phyloP scores from a whole-genome alignment of 2,888 invertebrate genomes.

The Stenodera caucasica region DNA sequence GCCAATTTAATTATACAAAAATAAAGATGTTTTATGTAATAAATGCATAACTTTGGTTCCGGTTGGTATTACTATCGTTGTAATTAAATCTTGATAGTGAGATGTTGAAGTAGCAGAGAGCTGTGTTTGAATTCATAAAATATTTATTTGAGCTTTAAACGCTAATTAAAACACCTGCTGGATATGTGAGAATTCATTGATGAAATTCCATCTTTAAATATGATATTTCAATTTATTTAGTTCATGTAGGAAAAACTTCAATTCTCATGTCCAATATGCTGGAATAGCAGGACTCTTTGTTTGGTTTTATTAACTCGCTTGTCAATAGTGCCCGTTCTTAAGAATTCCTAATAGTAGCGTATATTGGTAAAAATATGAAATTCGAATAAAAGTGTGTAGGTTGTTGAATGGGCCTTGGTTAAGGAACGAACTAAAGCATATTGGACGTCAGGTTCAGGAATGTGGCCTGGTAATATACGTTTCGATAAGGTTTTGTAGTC shows the following conservation, averaged over 20 bases:
- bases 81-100: neutral
- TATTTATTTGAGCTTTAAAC: neutral
- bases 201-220: neutral
- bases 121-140: neutral
- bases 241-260: neutral
- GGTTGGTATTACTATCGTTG: neutral
- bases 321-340: conserved; percentile 10
- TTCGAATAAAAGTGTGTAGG: conserved; percentile 28
- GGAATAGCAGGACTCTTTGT: neutral
- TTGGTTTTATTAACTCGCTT: conserved; percentile 21
- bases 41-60: neutral
- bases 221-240: neutral
- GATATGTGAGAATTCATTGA: neutral
- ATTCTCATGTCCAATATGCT: neutral
- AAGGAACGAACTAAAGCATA: conserved; percentile 41
- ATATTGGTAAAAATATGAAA: conserved; percentile 31
- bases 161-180: neutral
- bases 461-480: conserved; percentile 49
- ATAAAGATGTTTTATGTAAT: neutral
- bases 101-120: neutral
- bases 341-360: conserved; percentile 25
- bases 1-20: neutral
- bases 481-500: conserved; percentile 20
- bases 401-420: conserved; percentile 21
- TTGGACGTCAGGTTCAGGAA: conserved; percentile 49